Base-by-base conservation (phyloP, 2,797 vertebrate genomes). In the Syngnathus acus region DNA sequence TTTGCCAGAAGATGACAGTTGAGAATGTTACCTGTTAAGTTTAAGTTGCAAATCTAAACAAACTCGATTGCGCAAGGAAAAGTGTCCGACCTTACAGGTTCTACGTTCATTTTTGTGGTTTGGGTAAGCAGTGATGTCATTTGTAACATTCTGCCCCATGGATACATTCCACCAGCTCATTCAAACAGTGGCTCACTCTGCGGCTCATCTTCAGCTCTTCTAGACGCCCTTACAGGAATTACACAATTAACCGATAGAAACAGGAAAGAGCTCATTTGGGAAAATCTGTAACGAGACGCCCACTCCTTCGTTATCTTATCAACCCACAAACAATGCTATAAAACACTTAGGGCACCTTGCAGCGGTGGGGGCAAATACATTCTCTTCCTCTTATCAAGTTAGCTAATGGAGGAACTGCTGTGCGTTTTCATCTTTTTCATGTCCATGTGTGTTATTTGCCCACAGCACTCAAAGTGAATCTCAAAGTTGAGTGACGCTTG, bases 401-500 rank as follows among this genome's bases (percentile, higher is more conserved):
- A 26, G 21, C 60, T 58, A 37, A 37, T 19, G 14, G 55, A 58
- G 32, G 32, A 58, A 58, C 7, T 58, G 55, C 55, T 37, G 26
- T 68, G 64, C 67, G 38, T 66, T 63, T 62, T 64, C 23, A 63
- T 62, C 60, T 61, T 73, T 69, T 71, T 65, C 59, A 68, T 74
- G 69, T 70, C 65, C 68, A 2, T 48, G 47, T 48, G 32, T 69
- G 71, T 60, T 47, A 62, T 78, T 71, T 38, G 70, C 70, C 72
- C 68, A 53, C 68, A 66, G 68, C 66, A 58, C 66, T 79, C 70
- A 72, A 68, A 67, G 65, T 39, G 23, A 77, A 73, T 73, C 76
- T 79, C 65, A 16, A 11, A 76, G 75, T 78, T 80, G 50, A 57
- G 70, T 62, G 73, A 86, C 84, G 82, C 47, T 81, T 75, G 72